Conservation (phyloP, 1,140 invertebrate genomes). For the Sycophaga agraensis region DNA sequence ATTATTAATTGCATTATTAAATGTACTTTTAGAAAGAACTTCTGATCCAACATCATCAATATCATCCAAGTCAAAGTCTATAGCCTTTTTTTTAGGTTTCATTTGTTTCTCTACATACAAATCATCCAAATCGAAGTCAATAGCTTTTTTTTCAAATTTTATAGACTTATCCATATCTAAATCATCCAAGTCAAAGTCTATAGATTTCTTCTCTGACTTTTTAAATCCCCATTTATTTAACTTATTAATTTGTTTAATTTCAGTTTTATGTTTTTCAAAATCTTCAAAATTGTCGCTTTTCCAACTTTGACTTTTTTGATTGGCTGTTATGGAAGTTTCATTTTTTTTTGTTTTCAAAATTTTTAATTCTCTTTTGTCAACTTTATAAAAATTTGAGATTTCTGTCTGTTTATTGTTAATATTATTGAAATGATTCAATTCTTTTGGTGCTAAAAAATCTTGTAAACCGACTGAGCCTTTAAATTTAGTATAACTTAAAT, state of each 20-base stretch:
- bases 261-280: neutral
- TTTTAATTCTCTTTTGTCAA: no score
- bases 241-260: slow-evolving; percentile 3
- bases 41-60: neutral
- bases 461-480: no score
- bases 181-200: slow-evolving; percentile 20
- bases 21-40: neutral
- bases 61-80: neutral
- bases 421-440: neutral
- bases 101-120: neutral
- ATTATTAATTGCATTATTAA: neutral
- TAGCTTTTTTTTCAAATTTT: neutral
- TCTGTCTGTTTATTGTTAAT: neutral
- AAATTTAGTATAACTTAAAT: no score
- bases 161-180: neutral
- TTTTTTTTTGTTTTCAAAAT: neutral
- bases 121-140: neutral
- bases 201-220: neutral
- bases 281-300: neutral
- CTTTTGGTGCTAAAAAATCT: no score
- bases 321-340: neutral
- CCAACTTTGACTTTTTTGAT: neutral
- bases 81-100: neutral
- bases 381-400: neutral
- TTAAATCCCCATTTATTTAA: slow-evolving; percentile 19